A percentile compares a stretch with the other conserved stretches of the same genome.
phyloP scores from a whole-genome alignment of 2,113 vertebrate species.

The Microcebus lehilahytsara region DNA sequence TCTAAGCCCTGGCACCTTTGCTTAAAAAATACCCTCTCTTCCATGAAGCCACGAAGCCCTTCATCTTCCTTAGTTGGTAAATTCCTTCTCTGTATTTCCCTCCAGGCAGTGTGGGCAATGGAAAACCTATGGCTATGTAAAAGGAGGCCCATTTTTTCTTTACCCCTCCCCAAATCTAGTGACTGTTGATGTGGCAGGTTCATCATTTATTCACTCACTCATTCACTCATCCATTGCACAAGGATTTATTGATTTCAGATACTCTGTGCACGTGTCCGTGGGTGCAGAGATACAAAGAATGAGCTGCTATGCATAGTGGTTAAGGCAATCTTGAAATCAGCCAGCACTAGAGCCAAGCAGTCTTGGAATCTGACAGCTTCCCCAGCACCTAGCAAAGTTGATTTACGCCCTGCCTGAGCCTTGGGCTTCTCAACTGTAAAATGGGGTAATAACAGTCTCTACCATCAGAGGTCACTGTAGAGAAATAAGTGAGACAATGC shows the following conservation, averaged over 20 bases:
- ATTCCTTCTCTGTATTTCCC: neutral
- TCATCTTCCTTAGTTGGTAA: conserved; percentile 22
- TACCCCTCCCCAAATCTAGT: neutral
- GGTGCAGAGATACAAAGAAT: neutral
- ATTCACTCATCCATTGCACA: neutral
- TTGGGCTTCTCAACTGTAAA: neutral
- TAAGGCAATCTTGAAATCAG: neutral
- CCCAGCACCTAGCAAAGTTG: neutral
- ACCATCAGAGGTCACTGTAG: neutral
- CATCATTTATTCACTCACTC: neutral
- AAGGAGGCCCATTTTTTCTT: neutral
- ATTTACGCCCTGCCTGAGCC: neutral
- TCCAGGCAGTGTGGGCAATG: neutral
- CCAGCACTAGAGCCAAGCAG: neutral
- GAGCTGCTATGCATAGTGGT: neutral
- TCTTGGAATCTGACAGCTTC: neutral
- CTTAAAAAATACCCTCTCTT: conserved; percentile 48
- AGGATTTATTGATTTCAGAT: neutral
- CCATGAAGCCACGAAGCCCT: neutral
- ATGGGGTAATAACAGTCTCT: neutral
- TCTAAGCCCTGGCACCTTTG: neutral
- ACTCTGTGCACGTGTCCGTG: neutral
- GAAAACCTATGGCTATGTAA: neutral
- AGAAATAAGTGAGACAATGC: neutral
- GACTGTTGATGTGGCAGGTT: neutral